Percentiles rank a stretch among this genome's conserved stretches.
These are phyloP conservation scores for Ornithoptera priamus DNA, from an alignment of 2,888 invertebrate species.

Conservation along the genomic window DNA sequence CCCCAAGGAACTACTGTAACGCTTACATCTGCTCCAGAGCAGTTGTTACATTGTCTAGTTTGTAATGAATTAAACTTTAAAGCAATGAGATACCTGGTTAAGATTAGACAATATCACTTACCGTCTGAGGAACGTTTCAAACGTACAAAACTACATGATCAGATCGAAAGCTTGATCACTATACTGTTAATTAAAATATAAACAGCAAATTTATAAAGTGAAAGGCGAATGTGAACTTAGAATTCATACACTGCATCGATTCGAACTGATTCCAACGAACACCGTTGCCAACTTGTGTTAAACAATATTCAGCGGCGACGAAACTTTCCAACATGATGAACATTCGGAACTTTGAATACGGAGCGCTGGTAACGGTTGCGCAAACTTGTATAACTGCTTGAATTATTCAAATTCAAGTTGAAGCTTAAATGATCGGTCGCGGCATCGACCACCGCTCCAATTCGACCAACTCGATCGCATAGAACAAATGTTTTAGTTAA, in stretches of 20 bases:
- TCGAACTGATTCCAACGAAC: neutral
- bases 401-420: slow-evolving; percentile 13
- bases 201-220: no score
- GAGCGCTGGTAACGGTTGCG: slow-evolving; percentile 12
- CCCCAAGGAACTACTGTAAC: no score
- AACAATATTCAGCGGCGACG: slow-evolving; percentile 12
- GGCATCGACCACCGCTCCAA: slow-evolving; percentile 1
- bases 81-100: no score
- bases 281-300: slow-evolving; percentile 1
- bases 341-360: slow-evolving; percentile 16
- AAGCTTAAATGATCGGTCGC: slow-evolving; percentile 14
- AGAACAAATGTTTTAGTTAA: neutral
- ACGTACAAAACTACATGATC: no score
- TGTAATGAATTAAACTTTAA: no score
- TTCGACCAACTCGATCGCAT: neutral
- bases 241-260: neutral
- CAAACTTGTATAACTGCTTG: slow-evolving; percentile 14
- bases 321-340: slow-evolving; percentile 16
- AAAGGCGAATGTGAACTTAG: neutral
- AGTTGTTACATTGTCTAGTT: no score
- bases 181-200: no score
- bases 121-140: no score
- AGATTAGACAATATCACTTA: no score
- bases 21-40: no score
- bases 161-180: no score